Conservation (phyloP, 2,888 invertebrate species). For the Bellardia bayeri region DNA sequence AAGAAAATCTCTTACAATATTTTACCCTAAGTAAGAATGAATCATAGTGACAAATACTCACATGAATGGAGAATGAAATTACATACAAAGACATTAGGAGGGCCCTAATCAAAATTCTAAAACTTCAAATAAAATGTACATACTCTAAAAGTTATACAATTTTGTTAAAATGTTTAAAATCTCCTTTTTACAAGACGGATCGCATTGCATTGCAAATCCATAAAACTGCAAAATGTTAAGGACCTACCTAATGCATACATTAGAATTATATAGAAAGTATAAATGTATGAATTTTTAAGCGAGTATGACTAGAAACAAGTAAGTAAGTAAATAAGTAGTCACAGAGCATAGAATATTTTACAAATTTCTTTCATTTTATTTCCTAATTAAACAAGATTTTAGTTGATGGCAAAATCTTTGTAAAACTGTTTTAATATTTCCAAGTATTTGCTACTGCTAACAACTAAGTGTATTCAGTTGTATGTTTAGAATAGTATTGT, state of each 20-base stretch:
- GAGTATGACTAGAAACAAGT: background rate
- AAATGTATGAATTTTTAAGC: constrained; percentile 1
- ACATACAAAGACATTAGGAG: background rate
- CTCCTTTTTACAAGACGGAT: too few relatives aligned
- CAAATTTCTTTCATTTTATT: constrained; percentile 1
- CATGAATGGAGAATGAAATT: constrained; percentile 10
- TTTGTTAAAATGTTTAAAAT: too few relatives aligned
- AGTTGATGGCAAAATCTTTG: constrained; percentile 13
- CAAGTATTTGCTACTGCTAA: background rate
- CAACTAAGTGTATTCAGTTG: background rate
- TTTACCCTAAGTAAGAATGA: background rate
- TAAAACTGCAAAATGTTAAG: background rate
- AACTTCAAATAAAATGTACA: too few relatives aligned
- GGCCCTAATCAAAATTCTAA: too few relatives aligned
- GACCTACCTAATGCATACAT: background rate
- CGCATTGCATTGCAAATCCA: too few relatives aligned
- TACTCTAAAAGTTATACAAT: too few relatives aligned
- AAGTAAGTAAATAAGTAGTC: too few relatives aligned
- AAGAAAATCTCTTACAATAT: background rate
- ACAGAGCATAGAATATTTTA: background rate
- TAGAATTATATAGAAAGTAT: background rate
- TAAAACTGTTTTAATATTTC: background rate
- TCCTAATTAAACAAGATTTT: constrained; percentile 40
- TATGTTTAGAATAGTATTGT: background rate
- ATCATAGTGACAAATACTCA: background rate